These are phyloP conservation scores for Paradisaea rubra DNA, from an alignment of 2,113 vertebrate genomes.

Conservation along the genomic window DNA sequence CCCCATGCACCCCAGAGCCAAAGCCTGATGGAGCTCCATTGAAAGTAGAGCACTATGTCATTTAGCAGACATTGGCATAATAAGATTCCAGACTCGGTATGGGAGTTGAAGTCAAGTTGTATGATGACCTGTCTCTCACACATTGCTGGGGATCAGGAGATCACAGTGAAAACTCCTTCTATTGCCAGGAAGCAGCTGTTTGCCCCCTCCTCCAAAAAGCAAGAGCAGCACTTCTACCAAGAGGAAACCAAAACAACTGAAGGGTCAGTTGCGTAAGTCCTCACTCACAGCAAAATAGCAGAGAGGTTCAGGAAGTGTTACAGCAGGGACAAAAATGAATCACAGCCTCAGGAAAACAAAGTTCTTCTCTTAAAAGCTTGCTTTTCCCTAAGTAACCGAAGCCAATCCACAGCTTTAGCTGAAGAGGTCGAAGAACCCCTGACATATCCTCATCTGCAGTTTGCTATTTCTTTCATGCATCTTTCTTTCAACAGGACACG, in stretches of 20 bases:
- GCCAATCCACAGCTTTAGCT: not conserved
- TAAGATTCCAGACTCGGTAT: not conserved
- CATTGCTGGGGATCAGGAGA: not conserved
- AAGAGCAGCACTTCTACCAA: not conserved
- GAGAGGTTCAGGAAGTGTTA: not conserved
- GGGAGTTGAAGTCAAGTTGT: not conserved
- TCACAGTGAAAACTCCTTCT: not conserved
- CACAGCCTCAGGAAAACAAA: not conserved
- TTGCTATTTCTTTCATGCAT: not conserved
- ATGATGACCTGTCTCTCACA: not conserved
- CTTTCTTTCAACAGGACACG: not conserved
- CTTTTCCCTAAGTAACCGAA: not conserved
- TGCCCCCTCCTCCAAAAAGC: not conserved
- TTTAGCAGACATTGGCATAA: not conserved
- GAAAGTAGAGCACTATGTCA: not conserved
- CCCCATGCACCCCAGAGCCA: not conserved
- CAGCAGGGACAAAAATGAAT: not conserved
- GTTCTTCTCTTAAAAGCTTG: not conserved
- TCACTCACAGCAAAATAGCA: not conserved
- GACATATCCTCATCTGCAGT: not conserved
- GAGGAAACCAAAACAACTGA: not conserved
- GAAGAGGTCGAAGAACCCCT: not conserved
- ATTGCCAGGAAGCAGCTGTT: not conserved
- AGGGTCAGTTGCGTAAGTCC: not conserved
- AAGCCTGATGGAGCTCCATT: not conserved